Percentiles rank a stretch among this genome's conserved stretches.
These are phyloP conservation scores for Dromaius novaehollandiae DNA, from an alignment of 2,113 vertebrate genomes.

Conservation along the genomic window DNA sequence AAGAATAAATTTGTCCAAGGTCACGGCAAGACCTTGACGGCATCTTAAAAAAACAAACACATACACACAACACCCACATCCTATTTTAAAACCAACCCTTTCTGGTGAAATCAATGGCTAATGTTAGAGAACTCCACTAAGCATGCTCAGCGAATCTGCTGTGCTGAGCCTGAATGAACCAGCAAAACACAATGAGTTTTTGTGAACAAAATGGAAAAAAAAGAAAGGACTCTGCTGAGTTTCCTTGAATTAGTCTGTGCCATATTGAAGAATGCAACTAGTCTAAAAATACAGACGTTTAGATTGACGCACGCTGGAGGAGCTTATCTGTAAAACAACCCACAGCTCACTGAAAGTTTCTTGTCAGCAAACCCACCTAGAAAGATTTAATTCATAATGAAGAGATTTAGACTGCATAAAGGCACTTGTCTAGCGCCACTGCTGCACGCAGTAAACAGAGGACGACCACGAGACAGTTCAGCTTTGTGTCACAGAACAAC, in stretches of 20 bases:
- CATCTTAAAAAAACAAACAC: not conserved
- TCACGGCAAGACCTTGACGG: not conserved
- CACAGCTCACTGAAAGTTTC: accelerated
- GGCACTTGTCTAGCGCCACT: not conserved
- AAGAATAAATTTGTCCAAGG: not conserved
- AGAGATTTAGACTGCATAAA: not conserved
- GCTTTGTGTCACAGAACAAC: not conserved
- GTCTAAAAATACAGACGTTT: not conserved
- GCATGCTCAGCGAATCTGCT: not conserved
- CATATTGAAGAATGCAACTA: accelerated
- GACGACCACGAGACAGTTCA: not conserved
- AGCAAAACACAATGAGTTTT: not conserved
- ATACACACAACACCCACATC: not conserved
- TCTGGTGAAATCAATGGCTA: accelerated
- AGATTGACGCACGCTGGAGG: accelerated
- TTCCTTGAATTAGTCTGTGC: not conserved
- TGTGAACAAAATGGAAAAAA: not conserved
- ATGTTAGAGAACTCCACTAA: not conserved
- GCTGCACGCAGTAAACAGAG: not conserved
- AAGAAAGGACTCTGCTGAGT: accelerated
- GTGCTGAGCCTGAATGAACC: accelerated
- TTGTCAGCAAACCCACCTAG: not conserved
- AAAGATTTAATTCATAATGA: not conserved
- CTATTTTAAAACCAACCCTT: not conserved
- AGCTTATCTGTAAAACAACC: not conserved